Evolutionary conservation across 1,140 invertebrate species (phyloP).

Genomic region (Polypedilum vanderplanki): DNA sequence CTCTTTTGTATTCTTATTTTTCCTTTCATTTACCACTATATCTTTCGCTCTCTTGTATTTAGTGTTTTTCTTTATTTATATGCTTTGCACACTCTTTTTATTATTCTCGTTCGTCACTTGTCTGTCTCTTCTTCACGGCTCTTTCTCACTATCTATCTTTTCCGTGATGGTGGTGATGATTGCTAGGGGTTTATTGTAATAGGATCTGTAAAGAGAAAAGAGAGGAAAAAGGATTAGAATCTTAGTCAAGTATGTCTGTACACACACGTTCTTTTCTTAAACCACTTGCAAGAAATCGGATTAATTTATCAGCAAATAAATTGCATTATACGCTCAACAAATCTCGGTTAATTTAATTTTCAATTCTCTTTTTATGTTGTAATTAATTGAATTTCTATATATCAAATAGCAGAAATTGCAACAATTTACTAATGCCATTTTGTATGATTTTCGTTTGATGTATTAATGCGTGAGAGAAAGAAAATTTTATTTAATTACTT

Average conservation of each 20-base stretch:
- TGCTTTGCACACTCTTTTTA: not conserved
- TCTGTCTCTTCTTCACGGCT: not conserved
- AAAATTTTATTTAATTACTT: no score
- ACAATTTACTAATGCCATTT: no score
- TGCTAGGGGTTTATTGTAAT: constrained; percentile 17
- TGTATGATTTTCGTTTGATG: no score
- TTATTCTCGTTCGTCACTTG: not conserved
- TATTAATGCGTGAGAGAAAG: no score
- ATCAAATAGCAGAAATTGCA: no score
- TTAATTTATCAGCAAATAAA: not conserved
- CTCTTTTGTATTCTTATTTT: not conserved
- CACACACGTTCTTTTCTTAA: not conserved
- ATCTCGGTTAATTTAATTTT: constrained; percentile 1
- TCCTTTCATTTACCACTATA: not conserved
- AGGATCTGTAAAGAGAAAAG: constrained; percentile 10
- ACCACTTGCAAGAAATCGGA: not conserved
- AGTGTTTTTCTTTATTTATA: not conserved
- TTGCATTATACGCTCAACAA: not conserved
- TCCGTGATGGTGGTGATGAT: not conserved
- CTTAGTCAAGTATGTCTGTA: not conserved
- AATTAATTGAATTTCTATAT: not conserved
- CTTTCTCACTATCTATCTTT: not conserved
- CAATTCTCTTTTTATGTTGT: not conserved
- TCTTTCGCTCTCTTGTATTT: not conserved
- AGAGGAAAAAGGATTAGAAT: not conserved